Evolutionary conservation across 2,113 vertebrate species (phyloP).

Genomic region (Forbesichthys papilliferus): DNA sequence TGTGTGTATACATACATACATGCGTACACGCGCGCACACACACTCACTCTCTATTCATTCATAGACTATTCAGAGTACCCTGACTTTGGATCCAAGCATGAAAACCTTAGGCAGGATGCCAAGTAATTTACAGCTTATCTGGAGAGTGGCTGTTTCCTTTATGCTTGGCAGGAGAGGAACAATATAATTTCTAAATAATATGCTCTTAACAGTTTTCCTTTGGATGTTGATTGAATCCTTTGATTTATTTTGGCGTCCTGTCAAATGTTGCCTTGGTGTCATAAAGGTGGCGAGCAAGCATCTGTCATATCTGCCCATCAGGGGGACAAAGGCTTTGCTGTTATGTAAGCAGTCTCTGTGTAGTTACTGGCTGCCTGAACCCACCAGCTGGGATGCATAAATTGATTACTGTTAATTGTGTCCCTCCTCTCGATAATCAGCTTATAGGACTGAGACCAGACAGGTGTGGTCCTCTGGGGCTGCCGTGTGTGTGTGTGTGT

Average conservation of each 20-base stretch:
- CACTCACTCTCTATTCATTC: too few relatives aligned
- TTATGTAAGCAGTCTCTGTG: slow-evolving; percentile 56
- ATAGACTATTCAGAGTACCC: not conserved
- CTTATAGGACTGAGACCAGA: slow-evolving; percentile 55
- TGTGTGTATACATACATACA: too few relatives aligned
- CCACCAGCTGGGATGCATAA: slow-evolving; percentile 51
- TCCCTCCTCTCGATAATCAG: slow-evolving; percentile 64
- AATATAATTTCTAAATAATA: not conserved
- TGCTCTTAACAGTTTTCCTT: not conserved
- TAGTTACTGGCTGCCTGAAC: slow-evolving; percentile 33
- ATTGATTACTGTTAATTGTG: slow-evolving; percentile 70
- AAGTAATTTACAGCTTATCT: not conserved
- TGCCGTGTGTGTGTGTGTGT: slow-evolving; percentile 2
- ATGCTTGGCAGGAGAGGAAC: not conserved
- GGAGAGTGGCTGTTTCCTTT: not conserved
- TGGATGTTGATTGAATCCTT: not conserved
- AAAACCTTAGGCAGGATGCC: not conserved
- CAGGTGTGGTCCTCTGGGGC: slow-evolving; percentile 41
- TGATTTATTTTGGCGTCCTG: slow-evolving; percentile 13
- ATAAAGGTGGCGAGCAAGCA: not conserved
- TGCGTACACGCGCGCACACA: too few relatives aligned
- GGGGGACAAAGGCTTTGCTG: slow-evolving; percentile 39
- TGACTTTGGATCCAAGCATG: not conserved
- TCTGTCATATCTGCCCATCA: slow-evolving; percentile 15
- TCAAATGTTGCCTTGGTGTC: not conserved